These are phyloP conservation scores for Micrasema minimum DNA, from an alignment of 1,140 invertebrate genomes.

Conservation along the genomic window DNA sequence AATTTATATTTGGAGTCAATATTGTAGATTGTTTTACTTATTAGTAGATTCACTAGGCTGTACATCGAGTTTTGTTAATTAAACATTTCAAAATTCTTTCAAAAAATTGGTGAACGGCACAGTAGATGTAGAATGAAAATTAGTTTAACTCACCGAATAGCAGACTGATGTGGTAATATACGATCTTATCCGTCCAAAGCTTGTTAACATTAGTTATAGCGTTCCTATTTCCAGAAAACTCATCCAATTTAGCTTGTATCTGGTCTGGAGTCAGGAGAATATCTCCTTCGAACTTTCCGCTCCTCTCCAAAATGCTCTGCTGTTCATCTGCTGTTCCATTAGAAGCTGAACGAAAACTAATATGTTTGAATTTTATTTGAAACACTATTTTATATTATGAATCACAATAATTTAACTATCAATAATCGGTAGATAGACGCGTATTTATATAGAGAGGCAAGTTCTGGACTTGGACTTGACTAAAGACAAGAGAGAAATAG, in stretches of 20 bases:
- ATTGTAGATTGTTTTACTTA: not conserved
- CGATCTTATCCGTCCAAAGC: constrained; percentile 73
- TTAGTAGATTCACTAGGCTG: not conserved
- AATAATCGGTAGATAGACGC: too few relatives aligned
- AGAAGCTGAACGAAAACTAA: too few relatives aligned
- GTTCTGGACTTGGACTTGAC: too few relatives aligned
- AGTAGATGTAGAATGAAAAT: not conserved
- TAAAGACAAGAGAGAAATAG: too few relatives aligned
- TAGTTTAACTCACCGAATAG: constrained; percentile 71
- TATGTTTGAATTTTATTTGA: too few relatives aligned
- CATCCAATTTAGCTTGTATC: constrained; percentile 59
- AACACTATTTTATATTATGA: too few relatives aligned
- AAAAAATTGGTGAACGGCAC: too few relatives aligned
- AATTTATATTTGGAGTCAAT: not conserved
- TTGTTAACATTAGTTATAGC: constrained; percentile 70
- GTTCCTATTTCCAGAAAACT: constrained; percentile 64
- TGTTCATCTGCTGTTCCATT: constrained; percentile 10
- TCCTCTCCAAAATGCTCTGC: constrained; percentile 62
- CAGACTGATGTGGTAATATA: constrained; percentile 73
- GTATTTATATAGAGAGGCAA: too few relatives aligned
- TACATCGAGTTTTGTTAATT: not conserved
- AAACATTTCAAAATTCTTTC: not conserved
- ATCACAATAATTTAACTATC: too few relatives aligned
- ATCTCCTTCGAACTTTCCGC: constrained; percentile 66
- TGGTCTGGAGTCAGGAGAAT: constrained; percentile 63